Base-by-base conservation (phyloP, 2,888 invertebrate genomes). In the Drosophila fungiperda region DNA sequence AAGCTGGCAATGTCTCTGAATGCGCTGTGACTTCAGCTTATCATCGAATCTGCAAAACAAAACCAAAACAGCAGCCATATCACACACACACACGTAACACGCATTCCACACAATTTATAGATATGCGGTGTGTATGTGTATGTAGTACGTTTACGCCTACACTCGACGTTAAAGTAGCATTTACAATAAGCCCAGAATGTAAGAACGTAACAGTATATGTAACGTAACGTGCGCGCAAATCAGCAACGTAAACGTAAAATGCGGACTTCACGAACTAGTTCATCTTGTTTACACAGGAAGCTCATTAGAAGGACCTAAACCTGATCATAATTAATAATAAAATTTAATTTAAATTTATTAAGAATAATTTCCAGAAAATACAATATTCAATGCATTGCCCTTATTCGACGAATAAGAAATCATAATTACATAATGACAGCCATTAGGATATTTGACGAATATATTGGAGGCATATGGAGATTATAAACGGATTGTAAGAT, bases 11-110 rank as follows among this genome's bases (percentile, higher is more conserved):
- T 74, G 63, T 64, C 61, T 62, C 52, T 23, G n/a, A 66, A 42
- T 55, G 54, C 52, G 59, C 59, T 78, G 15, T 15, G 59, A 70
- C 54, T 68, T 62, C 52, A 74, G 59, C 71, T 78, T 71, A 78
- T 75, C 71, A 78, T 78, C 42, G 55, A 71, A 78, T 75, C 62
- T 78, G 78, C 75, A 68, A 78, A 78, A 78, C 75, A 78, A 78
- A 75, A 72, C 71, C 79, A 78, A 78, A 78, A 64, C 77, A 74
- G 45, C 78, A 78, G 65, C 50, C 66, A 71, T 65, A 70, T 78
- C 75, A 75, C 70, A 68, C 73, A 68, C 61, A 45, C 45, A 15
- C 45, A 45, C 58, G 23, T 15, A 49, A 64, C 66, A 64, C 35
- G 45, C 53, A 61, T 69, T 57, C 48, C n/a, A 65, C 52, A 67